Base-by-base conservation (phyloP, 2,888 invertebrate species). In the Eutolmus rufibarbis region DNA sequence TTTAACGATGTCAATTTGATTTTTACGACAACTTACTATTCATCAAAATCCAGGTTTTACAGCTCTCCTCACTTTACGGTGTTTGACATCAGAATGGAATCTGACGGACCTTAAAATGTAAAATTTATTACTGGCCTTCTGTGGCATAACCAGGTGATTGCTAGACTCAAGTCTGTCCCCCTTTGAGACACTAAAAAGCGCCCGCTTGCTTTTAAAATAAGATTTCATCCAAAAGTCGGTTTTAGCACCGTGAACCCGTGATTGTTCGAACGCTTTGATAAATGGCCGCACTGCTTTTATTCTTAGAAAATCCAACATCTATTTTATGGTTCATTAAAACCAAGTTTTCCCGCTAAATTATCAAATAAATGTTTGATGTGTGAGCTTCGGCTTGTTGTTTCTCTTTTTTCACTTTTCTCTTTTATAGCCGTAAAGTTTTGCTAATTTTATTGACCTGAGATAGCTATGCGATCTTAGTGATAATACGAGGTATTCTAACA, bases 241-340 rank as follows among this genome's bases (percentile, higher is more conserved):
- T 57, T 66, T 57, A 82, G 51, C 82, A 57, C 82, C 51, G 31
- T 51, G 51, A 79, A 46, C 51, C 51, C 31, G 31, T 46, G 79
- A 79, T 79, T 79, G 79, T 79, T 51, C 79, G 56, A 79, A 56
- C n/a, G 46, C 66, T 57, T 82, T 82, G 82, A 82, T 82, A 57
- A 37, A 82, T 82, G 28, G 57, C 82, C 82, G 82, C 82, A 12
- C 7, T 82, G 28, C 82, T 56, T 40, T 82, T 82, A 82, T 37
- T 31, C 82, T 31, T 12, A 82, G 40, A 57, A 19, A 81, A 82
- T 12, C 82, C 31, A 82, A 57, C 23, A n/a, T 57, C 57, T 82
- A 82, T 82, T 82, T 82, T 82, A 82, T 82, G 82, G 82, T 66
- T 82, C 82, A 82, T 82, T 57, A 82, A 82, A 82, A 57, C 66